Percentiles rank a stretch among this genome's conserved stretches.
phyloP scores from a whole-genome alignment of 1,140 invertebrate species.

The Phthorimaea operculella region DNA sequence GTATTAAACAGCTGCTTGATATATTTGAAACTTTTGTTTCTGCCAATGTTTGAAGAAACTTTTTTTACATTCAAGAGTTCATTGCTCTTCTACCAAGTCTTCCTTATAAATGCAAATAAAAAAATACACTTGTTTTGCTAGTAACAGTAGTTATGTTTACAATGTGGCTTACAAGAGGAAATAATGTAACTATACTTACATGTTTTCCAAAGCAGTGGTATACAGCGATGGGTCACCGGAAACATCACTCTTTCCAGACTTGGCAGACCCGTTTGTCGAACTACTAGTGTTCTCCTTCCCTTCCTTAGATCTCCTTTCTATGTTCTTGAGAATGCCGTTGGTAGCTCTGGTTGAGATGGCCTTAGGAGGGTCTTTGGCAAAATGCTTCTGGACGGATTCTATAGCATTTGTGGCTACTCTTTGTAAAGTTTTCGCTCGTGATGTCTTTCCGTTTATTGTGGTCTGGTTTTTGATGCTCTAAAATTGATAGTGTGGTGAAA shows the following conservation, averaged over 20 bases:
- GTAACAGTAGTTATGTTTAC: no score
- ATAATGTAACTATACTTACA: no score
- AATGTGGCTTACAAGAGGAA: no score
- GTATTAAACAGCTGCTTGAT: no score
- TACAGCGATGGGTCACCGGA: conserved; percentile 75
- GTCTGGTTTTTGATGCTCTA: conserved; percentile 54
- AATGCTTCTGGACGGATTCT: conserved; percentile 62
- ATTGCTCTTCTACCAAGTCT: no score
- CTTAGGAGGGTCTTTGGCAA: conserved; percentile 60
- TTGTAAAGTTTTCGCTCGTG: conserved; percentile 48
- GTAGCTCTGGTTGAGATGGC: conserved; percentile 43
- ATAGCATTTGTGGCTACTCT: conserved; percentile 49
- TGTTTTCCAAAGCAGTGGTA: conserved; percentile 79
- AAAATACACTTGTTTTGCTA: no score
- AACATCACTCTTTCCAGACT: conserved; percentile 69
- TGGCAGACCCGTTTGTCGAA: conserved; percentile 43
- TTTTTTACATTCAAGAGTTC: no score
- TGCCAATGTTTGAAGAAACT: no score
- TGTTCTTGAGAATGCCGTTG: conserved; percentile 67
- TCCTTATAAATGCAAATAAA: no score
- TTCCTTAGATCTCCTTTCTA: conserved; percentile 52
- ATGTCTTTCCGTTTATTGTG: conserved; percentile 44
- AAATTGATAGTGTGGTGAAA: conserved; percentile 9
- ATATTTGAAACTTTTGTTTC: no score
- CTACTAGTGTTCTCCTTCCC: conserved; percentile 48